A percentile compares a stretch with the other conserved stretches of the same genome.
Conservation (phyloP, 2,113 vertebrate genomes). For the Pollachius pollachius region DNA sequence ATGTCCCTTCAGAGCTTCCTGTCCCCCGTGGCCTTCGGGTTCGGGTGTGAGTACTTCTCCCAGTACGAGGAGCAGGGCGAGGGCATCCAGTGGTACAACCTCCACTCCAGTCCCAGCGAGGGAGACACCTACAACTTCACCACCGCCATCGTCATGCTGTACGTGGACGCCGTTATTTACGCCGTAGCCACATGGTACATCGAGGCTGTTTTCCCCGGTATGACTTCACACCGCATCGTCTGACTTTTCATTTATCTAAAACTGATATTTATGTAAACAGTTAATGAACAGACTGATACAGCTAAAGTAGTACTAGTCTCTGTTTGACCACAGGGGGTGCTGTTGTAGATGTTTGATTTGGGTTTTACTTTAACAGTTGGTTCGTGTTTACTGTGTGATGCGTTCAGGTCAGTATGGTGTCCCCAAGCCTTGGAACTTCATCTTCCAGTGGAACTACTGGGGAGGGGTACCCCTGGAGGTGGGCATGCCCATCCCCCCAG, state of each 20-base stretch:
- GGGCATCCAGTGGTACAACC: conserved; percentile 87
- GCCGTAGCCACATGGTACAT: conserved; percentile 85
- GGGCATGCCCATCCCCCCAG: conserved; percentile 60
- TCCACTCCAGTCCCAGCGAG: conserved; percentile 71
- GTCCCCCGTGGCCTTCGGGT: conserved; percentile 92
- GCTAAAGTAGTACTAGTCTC: too few species aligned
- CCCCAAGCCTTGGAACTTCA: conserved; percentile 87
- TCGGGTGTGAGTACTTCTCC: conserved; percentile 87
- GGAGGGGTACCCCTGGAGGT: conserved; percentile 61
- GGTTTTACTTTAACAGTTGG: neutral
- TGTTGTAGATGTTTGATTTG: too few species aligned
- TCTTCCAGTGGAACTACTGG: conserved; percentile 87
- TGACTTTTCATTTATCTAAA: too few species aligned
- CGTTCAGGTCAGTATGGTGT: conserved; percentile 83
- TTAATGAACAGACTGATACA: too few species aligned
- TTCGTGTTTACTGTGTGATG: conserved; percentile 13
- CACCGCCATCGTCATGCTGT: conserved; percentile 75
- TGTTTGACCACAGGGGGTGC: too few species aligned
- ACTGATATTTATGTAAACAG: too few species aligned
- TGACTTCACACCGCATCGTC: neutral
- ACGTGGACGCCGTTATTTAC: conserved; percentile 81
- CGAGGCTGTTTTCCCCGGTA: conserved; percentile 88
- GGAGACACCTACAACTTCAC: conserved; percentile 82
- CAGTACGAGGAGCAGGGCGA: conserved; percentile 88
- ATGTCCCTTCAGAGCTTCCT: conserved; percentile 79